Evolutionary conservation across 2,797 vertebrate species (phyloP).

Genomic region (Poecile montanus): DNA sequence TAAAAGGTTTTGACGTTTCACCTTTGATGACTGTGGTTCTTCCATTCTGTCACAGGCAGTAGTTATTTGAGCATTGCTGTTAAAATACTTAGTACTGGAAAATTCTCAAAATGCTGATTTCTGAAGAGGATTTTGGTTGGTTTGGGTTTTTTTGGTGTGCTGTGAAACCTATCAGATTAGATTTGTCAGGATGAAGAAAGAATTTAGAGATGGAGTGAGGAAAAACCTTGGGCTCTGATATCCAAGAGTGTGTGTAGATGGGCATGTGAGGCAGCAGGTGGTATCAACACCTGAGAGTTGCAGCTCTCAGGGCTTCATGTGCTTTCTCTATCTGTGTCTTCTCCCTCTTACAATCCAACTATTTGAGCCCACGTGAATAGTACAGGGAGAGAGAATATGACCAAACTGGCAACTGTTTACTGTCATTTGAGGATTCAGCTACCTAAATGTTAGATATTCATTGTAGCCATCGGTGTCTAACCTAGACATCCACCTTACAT

Average conservation of each 20-base stretch:
- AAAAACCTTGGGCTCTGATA: neutral
- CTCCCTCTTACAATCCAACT: neutral
- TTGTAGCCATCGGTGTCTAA: rapidly evolving
- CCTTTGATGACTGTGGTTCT: neutral
- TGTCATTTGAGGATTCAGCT: neutral
- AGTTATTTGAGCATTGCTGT: neutral
- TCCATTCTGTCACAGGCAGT: neutral
- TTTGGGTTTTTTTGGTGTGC: neutral
- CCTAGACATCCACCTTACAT: neutral
- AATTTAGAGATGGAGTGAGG: neutral
- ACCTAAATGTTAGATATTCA: neutral
- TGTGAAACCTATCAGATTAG: neutral
- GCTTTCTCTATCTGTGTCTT: neutral
- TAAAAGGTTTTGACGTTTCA: neutral
- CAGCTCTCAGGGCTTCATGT: neutral
- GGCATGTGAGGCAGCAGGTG: neutral
- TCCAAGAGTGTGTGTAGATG: neutral
- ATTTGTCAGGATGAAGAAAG: neutral
- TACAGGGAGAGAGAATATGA: neutral
- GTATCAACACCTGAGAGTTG: neutral
- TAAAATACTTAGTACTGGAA: neutral
- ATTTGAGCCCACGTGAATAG: neutral
- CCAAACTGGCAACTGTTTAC: neutral
- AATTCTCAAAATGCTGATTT: neutral
- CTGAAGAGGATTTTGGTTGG: neutral